Conservation (phyloP, 1,140 invertebrate genomes). For the Wiebesia pumilae region DNA sequence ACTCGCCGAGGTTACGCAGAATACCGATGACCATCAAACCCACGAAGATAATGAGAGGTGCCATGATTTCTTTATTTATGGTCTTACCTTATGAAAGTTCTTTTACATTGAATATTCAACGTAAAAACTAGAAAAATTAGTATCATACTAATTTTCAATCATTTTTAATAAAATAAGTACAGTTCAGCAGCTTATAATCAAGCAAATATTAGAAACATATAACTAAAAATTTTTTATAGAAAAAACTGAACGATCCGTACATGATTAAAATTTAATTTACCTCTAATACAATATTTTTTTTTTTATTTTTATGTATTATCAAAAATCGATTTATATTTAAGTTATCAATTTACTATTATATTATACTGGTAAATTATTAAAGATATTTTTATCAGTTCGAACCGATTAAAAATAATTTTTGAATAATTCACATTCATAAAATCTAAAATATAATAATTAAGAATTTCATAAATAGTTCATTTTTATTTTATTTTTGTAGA, state of each 20-base stretch:
- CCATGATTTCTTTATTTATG: background rate
- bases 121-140: background rate
- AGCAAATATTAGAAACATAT: too few relatives aligned
- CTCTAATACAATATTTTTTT: too few relatives aligned
- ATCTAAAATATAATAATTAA: too few relatives aligned
- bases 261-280: too few relatives aligned
- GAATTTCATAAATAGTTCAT: background rate
- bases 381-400: too few relatives aligned
- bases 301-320: too few relatives aligned
- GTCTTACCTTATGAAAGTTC: background rate
- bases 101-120: background rate
- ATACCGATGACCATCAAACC: slow-evolving; percentile 71
- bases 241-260: too few relatives aligned
- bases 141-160: too few relatives aligned
- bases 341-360: too few relatives aligned
- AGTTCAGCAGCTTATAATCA: background rate
- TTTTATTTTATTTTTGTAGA: background rate
- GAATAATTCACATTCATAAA: background rate
- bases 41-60: slow-evolving; percentile 82
- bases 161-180: background rate
- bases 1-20: slow-evolving; percentile 72
- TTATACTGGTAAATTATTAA: too few relatives aligned
- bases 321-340: too few relatives aligned
- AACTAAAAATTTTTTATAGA: too few relatives aligned
- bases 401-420: background rate